A percentile compares a stretch with the other conserved stretches of the same genome.
These are phyloP conservation scores for Tetramorium alpestre DNA, from an alignment of 1,140 invertebrate genomes.

Conservation along the genomic window DNA sequence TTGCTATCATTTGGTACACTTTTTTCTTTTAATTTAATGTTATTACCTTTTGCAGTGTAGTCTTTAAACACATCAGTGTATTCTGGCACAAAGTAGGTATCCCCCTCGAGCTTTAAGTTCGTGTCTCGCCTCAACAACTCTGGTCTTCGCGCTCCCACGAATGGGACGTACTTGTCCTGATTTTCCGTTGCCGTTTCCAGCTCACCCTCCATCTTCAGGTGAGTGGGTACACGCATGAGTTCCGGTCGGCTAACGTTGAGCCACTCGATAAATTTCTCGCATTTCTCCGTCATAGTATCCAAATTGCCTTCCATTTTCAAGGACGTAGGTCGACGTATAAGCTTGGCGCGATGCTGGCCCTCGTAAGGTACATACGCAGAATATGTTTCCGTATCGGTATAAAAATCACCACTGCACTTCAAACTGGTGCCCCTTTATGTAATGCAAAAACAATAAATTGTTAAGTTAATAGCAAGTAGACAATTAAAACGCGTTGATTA, in stretches of 20 bases:
- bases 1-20: no score
- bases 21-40: no score
- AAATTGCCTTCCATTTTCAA: conserved; percentile 86
- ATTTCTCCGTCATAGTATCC: conserved; percentile 85
- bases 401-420: conserved; percentile 77
- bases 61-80: conserved; percentile 83
- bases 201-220: conserved; percentile 86
- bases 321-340: conserved; percentile 84
- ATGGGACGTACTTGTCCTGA: conserved; percentile 85
- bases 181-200: conserved; percentile 85
- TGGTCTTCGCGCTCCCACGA: conserved; percentile 80
- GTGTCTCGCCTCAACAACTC: conserved; percentile 81
- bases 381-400: conserved; percentile 79
- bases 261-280: conserved; percentile 86
- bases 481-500: background rate
- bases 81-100: conserved; percentile 81
- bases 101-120: conserved; percentile 83
- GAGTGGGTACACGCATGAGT: conserved; percentile 81
- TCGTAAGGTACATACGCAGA: conserved; percentile 81
- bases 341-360: conserved; percentile 81
- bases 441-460: background rate
- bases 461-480: background rate
- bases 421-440: conserved; percentile 66
- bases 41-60: conserved; percentile 76
- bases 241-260: conserved; percentile 82